Percentiles rank a stretch among this genome's conserved stretches.
phyloP scores from a whole-genome alignment of 2,888 invertebrate species.

The Polydrusus pterygomalis region DNA sequence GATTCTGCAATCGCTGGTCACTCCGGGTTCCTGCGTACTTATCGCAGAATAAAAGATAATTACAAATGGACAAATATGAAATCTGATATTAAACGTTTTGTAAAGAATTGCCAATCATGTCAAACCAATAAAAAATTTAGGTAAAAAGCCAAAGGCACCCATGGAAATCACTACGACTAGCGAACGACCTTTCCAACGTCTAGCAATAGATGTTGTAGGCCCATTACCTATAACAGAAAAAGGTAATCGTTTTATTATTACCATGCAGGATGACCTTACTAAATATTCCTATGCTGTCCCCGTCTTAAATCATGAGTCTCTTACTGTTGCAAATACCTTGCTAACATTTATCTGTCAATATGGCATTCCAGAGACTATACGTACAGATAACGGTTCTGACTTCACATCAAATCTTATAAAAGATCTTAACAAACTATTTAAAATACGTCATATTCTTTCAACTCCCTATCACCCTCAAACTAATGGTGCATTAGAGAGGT shows the following conservation, averaged over 20 bases:
- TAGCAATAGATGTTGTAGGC: slow-evolving; percentile 63
- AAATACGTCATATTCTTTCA: slow-evolving; percentile 62
- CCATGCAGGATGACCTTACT: slow-evolving; percentile 57
- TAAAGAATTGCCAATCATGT: slow-evolving; percentile 55
- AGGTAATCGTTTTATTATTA: slow-evolving; percentile 61
- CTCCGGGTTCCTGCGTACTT: slow-evolving; percentile 44
- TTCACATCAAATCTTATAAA: slow-evolving; percentile 61
- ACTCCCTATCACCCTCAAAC: slow-evolving; percentile 64
- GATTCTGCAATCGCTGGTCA: slow-evolving; percentile 51
- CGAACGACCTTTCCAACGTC: slow-evolving; percentile 61
- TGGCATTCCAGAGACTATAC: slow-evolving; percentile 65
- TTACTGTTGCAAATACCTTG: slow-evolving; percentile 61
- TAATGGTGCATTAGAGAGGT: slow-evolving; percentile 64
- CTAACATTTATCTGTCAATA: slow-evolving; percentile 60
- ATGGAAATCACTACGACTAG: slow-evolving; percentile 64
- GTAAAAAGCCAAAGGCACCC: slow-evolving; percentile 56
- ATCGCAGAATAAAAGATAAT: slow-evolving; percentile 55
- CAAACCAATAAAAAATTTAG: slow-evolving; percentile 60
- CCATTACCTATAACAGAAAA: slow-evolving; percentile 59
- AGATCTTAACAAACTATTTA: slow-evolving; percentile 61
- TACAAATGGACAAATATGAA: slow-evolving; percentile 55
- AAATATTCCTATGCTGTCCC: slow-evolving; percentile 56
- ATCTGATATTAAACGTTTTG: slow-evolving; percentile 45
- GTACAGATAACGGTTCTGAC: slow-evolving; percentile 67
- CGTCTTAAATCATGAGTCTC: slow-evolving; percentile 62